Evolutionary conservation across 2,113 vertebrate genomes (phyloP), one percentile per base, ranked within the genome.

Genomic region (Myocastor coypus): DNA sequence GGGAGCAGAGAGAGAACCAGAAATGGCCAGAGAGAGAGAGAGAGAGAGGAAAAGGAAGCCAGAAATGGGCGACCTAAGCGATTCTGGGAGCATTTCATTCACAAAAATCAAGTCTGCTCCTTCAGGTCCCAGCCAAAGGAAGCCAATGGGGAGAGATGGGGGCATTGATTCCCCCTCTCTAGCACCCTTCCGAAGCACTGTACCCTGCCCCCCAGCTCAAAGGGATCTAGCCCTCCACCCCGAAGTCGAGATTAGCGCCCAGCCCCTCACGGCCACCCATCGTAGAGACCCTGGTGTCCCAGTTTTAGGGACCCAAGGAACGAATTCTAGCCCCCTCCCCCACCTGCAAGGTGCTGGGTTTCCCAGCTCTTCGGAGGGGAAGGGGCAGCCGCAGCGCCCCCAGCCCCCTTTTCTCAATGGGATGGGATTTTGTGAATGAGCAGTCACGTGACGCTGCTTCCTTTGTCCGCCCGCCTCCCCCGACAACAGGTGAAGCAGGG

Each of bases 21-120:
- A 97, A 97, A 98, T 85, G 97, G 96, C 92, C 97, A 97, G 96
- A 94, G 97, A 97, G 95, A 97, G 94, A 97, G 95, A 92, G 97
- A 96, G 97, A 97, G 95, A 97, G 95, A 97, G 96, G 96, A 96
- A 97, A 91, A 95, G 73, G 88, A 95, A 96, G 94, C 90, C 92
- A 96, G 95, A 91, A 92, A 91, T 87, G 40, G 59, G 88, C 89
- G 91, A 98, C 98, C 98, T 98, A 98, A 98, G 98, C 98, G 98
- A 96, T 75, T 84, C 92, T 85, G 83, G 84, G 69, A 93, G 77
- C 87, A 68, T 94, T 99, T 99, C 99, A 99, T 99, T 99, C 99
- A 99, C 99, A 99, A 99, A 99, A 99, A 99, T 98, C 80, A 94
- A 97, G 83, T 37, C 64, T 94, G 95, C 73, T 95, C 52, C 88